Evolutionary conservation across 92 coral and sea anemone species (phyloP), one percentile per base, ranked within the genome.

Genomic region (Scolanthus callimorphus): DNA sequence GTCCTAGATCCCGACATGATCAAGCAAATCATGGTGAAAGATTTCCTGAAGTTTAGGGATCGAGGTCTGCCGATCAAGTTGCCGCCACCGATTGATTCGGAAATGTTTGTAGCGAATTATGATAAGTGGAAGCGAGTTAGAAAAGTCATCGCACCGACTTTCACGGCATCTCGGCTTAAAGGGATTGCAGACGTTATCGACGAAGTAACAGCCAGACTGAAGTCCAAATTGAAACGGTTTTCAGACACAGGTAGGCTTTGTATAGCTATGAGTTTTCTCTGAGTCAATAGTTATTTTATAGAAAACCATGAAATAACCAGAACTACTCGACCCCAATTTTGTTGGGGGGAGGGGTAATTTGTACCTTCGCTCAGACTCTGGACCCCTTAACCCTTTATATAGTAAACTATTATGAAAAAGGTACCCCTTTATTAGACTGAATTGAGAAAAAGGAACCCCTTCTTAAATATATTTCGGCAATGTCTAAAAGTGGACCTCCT

Each of bases 71-170:
- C 71, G 0, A 43, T 77, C n/a, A 72, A 60, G 19, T 37, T 77
- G 21, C 77, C 74, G 2, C 47, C 77, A 11, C 84, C 84, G 41
- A 48, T 77, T 4, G 84, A 77, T 61, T 53, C 72, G 2, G 84
- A 77, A 23, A 12, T 77, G 45, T 77, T 77, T 29, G 19, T 70
- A 15, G 59, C 72, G 1, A 73, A 69, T 27, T 77, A 77, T 39
- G 29, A 51, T 1, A 65, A 60, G 25, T 77, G 84, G 84, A 77
- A 77, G 70, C 46, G 84, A 20, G 17, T 77, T 13, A 59, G 84
- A 21, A 55, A 60, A 26, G 78, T 77, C 19, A 20, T 69, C 0
- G 62, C 71, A 12, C 84, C 84, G 6, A 68, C 64, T 0, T 77
- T 77, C 46, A 77, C 65, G 22, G 77, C 45, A 10, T 65, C 70